Conservation (phyloP, 2,797 vertebrate species). For the Alcedo atthis region DNA sequence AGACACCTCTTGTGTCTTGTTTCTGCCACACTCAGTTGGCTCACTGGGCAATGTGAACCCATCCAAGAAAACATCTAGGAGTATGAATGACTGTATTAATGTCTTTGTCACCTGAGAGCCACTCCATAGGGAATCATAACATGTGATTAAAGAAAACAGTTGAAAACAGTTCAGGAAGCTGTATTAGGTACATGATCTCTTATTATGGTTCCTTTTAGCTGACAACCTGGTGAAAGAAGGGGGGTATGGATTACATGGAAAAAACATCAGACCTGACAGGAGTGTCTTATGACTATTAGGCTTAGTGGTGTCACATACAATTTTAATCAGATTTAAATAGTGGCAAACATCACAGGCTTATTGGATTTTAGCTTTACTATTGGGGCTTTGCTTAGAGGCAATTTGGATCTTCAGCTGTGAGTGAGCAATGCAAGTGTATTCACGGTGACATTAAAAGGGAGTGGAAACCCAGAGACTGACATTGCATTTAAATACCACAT, state of each 20-base stretch:
- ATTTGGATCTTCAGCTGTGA: conserved; percentile 60
- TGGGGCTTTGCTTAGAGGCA: conserved; percentile 63
- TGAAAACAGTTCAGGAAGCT: conserved; percentile 49
- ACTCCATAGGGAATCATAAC: neutral
- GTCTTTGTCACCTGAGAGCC: conserved; percentile 48
- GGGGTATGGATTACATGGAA: neutral
- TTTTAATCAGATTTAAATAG: conserved; percentile 70
- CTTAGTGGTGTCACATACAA: conserved; percentile 56
- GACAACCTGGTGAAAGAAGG: neutral
- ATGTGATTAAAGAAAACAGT: conserved; percentile 52
- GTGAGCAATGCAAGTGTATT: neutral
- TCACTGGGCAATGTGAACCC: neutral
- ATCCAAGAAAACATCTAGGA: neutral
- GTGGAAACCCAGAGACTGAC: neutral
- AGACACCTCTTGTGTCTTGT: neutral
- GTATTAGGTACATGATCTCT: conserved; percentile 58
- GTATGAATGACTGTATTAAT: neutral
- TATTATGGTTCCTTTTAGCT: conserved; percentile 43
- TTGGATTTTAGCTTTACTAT: conserved; percentile 67
- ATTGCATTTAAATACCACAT: neutral
- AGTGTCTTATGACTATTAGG: conserved; percentile 44
- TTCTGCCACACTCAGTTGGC: neutral
- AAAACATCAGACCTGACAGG: conserved; percentile 13
- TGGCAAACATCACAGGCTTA: conserved; percentile 69
- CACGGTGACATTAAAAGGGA: neutral